These are phyloP conservation scores for Nylanderia fulva DNA, from an alignment of 1,140 invertebrate genomes.

Conservation along the genomic window DNA sequence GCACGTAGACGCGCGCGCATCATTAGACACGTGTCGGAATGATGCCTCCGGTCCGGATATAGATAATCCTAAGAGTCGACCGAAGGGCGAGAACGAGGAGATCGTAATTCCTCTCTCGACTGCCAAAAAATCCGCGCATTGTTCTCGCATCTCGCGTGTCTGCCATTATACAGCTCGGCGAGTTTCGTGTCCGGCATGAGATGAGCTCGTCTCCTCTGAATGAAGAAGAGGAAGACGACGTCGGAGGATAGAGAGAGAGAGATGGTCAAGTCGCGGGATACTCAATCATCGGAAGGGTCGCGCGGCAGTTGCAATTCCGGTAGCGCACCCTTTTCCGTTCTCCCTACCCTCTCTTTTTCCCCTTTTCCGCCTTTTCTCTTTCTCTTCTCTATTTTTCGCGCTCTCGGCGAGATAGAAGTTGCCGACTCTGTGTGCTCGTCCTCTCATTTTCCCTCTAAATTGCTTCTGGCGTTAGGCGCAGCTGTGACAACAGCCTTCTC, in stretches of 20 bases:
- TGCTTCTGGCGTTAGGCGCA: conserved; percentile 42
- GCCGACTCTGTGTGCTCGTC: not conserved
- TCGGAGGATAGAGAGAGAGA: not conserved
- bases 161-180: conserved; percentile 53
- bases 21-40: conserved; percentile 44
- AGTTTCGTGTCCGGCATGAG: conserved; percentile 62
- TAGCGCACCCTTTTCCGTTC: not conserved
- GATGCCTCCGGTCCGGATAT: conserved; percentile 10
- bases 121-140: conserved; percentile 53
- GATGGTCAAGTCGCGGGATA: conserved; percentile 20
- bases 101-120: conserved; percentile 39
- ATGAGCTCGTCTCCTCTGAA: conserved; percentile 40
- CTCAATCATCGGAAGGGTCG: conserved; percentile 54
- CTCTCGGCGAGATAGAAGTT: conserved; percentile 1
- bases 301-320: conserved; percentile 48
- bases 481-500: conserved; percentile 38
- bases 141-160: conserved; percentile 56
- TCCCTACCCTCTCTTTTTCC: too few relatives aligned
- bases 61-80: not conserved
- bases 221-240: conserved; percentile 9
- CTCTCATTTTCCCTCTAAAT: conserved; percentile 51
- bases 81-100: not conserved
- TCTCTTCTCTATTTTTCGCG: conserved; percentile 10
- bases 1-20: conserved; percentile 32
- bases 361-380: conserved; percentile 20